These are phyloP conservation scores for Entomobrya multifasciata DNA, from an alignment of 2,888 invertebrate species.

Conservation along the genomic window DNA sequence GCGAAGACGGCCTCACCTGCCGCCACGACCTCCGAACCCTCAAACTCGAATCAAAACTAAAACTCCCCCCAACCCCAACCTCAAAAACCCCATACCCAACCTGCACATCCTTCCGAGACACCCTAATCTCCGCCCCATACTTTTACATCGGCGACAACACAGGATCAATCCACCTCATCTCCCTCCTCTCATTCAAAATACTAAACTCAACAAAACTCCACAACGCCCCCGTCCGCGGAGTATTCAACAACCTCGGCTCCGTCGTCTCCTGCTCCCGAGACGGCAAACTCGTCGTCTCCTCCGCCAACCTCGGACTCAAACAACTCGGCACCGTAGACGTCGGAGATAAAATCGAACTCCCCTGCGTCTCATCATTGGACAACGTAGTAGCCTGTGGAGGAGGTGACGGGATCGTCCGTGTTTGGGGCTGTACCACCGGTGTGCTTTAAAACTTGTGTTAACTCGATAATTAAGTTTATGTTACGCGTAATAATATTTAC, in stretches of 20 bases:
- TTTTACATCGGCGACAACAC: slow-evolving; percentile 78
- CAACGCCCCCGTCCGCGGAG: slow-evolving; percentile 75
- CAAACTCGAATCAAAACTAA: slow-evolving; percentile 58
- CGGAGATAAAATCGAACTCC: slow-evolving; percentile 52
- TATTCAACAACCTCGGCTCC: slow-evolving; percentile 74
- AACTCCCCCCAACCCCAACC: not conserved
- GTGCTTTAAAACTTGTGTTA: not conserved
- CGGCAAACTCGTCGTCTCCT: slow-evolving; percentile 74
- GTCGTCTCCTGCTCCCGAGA: slow-evolving; percentile 76
- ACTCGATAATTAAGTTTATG: not conserved
- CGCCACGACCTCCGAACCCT: slow-evolving; percentile 68
- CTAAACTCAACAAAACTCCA: slow-evolving; percentile 72
- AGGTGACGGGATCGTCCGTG: slow-evolving; percentile 75
- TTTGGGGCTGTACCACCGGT: slow-evolving; percentile 65
- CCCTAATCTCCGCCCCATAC: slow-evolving; percentile 43
- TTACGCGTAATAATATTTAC: not conserved
- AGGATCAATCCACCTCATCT: slow-evolving; percentile 75
- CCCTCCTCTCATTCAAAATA: slow-evolving; percentile 70
- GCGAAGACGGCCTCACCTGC: slow-evolving; percentile 76
- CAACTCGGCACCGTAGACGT: slow-evolving; percentile 14
- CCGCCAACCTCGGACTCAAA: slow-evolving; percentile 69
- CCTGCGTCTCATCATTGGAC: slow-evolving; percentile 75
- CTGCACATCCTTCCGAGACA: slow-evolving; percentile 76
- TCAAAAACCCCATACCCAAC: slow-evolving; percentile 74
- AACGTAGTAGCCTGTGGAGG: slow-evolving; percentile 77